phyloP scores from a whole-genome alignment of 1,140 invertebrate genomes.

The Drosophila elegans region DNA sequence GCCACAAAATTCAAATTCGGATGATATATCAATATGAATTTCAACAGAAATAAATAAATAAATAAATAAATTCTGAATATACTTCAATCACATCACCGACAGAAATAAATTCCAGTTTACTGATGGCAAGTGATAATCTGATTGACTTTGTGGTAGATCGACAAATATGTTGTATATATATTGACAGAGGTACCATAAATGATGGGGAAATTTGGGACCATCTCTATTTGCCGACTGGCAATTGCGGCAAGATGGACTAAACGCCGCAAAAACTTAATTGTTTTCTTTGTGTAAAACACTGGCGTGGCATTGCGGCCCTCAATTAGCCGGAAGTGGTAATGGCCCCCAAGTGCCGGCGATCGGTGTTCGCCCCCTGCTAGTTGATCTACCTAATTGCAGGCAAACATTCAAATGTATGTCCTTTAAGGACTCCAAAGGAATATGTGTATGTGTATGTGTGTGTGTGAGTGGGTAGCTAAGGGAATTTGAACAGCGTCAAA shows the following conservation, averaged over 20 bases:
- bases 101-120: too few relatives aligned
- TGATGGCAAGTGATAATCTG: too few relatives aligned
- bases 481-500: slow-evolving; percentile 44
- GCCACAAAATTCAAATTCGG: too few relatives aligned
- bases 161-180: too few relatives aligned
- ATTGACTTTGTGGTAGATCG: too few relatives aligned
- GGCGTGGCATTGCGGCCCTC: slow-evolving; percentile 21
- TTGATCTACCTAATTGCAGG: slow-evolving; percentile 44
- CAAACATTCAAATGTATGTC: slow-evolving; percentile 46
- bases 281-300: slow-evolving; percentile 18
- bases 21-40: too few relatives aligned
- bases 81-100: too few relatives aligned
- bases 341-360: slow-evolving; percentile 31
- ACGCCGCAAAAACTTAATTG: slow-evolving; percentile 34
- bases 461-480: slow-evolving; percentile 12
- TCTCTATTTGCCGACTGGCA: neutral
- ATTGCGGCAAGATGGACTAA: slow-evolving; percentile 25
- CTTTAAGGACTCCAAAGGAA: slow-evolving; percentile 31
- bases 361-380: slow-evolving; percentile 15
- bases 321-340: slow-evolving; percentile 49
- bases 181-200: neutral
- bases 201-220: neutral
- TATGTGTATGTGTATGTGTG: neutral
- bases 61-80: too few relatives aligned
- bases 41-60: too few relatives aligned